phyloP scores from a whole-genome alignment of 1,140 invertebrate species.

The Drosophila ambigua region DNA sequence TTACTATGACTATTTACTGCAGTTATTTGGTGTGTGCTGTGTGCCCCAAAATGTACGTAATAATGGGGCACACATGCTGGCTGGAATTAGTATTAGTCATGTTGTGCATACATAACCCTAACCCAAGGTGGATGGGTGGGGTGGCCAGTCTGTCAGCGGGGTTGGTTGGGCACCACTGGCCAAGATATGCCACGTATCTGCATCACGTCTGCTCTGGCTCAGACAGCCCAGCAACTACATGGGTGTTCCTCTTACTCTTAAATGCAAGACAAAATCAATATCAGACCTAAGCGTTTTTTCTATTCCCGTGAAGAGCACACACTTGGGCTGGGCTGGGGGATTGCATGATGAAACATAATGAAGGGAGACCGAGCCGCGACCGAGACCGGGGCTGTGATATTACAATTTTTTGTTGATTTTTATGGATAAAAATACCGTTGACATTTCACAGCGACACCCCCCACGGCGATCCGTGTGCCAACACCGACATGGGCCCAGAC shows the following conservation, averaged over 20 bases:
- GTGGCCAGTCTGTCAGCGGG: slow-evolving; percentile 2
- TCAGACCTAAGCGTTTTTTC: slow-evolving; percentile 35
- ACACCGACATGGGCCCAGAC: slow-evolving; percentile 20
- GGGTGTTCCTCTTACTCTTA: slow-evolving; percentile 3
- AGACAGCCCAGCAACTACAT: slow-evolving; percentile 19
- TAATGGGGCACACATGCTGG: slow-evolving; percentile 38
- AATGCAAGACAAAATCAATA: slow-evolving; percentile 65
- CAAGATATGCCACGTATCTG: slow-evolving; percentile 51
- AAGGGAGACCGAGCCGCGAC: neutral
- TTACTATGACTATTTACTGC: slow-evolving; percentile 75
- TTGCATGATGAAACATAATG: slow-evolving; percentile 26
- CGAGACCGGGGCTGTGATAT: slow-evolving; percentile 20
- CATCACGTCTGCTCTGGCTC: slow-evolving; percentile 41
- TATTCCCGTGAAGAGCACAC: slow-evolving; percentile 25
- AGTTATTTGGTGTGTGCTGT: slow-evolving; percentile 50
- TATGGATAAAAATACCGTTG: slow-evolving; percentile 73
- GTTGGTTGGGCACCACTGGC: slow-evolving; percentile 13
- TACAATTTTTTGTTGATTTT: slow-evolving; percentile 49
- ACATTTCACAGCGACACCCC: slow-evolving; percentile 56
- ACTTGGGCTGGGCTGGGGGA: neutral
- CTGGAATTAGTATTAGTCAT: slow-evolving; percentile 70
- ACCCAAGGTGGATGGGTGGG: slow-evolving; percentile 31
- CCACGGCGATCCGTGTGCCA: neutral
- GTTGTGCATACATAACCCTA: slow-evolving; percentile 40
- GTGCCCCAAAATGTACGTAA: slow-evolving; percentile 36